These are phyloP conservation scores for Neoseiulus cucumeris DNA, from an alignment of 1,140 invertebrate species.

Conservation along the genomic window DNA sequence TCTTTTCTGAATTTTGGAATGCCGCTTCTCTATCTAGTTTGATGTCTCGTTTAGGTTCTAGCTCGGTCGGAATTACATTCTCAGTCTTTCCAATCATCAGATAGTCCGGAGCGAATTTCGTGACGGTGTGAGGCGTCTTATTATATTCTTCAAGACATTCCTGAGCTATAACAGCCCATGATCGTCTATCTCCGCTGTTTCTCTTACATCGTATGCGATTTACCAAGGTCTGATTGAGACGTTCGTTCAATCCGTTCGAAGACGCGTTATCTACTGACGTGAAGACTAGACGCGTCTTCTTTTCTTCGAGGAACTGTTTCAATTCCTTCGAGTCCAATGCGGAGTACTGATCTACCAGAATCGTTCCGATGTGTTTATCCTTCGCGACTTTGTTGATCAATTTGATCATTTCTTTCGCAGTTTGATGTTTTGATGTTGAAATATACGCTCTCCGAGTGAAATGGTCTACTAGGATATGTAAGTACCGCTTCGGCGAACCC, in stretches of 20 bases:
- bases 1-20: too few species aligned
- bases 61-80: too few species aligned
- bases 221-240: neutral
- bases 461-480: conserved; percentile 11
- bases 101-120: too few species aligned
- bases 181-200: too few species aligned
- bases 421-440: conserved; percentile 5
- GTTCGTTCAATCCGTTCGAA: conserved; percentile 12
- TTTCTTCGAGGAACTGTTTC: neutral
- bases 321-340: neutral
- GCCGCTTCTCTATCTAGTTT: too few species aligned
- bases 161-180: too few species aligned
- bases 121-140: too few species aligned
- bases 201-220: neutral
- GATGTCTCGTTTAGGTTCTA: too few species aligned
- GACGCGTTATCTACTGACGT: neutral
- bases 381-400: neutral
- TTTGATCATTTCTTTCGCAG: conserved; percentile 4
- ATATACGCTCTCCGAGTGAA: conserved; percentile 9
- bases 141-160: too few species aligned
- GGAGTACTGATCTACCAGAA: conserved; percentile 10
- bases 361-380: neutral
- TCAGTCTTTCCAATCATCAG: too few species aligned
- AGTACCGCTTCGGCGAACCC: neutral
- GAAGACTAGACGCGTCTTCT: neutral